Conservation (phyloP, 2,797 vertebrate species). For the Scolopax bukidnonensis region DNA sequence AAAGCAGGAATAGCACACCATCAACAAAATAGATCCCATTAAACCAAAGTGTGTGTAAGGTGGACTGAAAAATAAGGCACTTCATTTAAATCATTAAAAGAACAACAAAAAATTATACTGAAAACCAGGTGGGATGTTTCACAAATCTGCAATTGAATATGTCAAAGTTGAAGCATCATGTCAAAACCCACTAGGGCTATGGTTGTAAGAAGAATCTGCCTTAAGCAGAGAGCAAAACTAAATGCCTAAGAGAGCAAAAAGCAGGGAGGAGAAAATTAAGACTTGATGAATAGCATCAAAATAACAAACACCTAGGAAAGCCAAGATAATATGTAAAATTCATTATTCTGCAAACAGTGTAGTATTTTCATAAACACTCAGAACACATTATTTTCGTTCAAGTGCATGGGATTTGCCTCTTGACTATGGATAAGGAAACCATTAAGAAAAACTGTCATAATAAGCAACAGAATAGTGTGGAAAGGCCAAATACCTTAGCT, state of each 20-base stretch:
- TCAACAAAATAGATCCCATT: background rate
- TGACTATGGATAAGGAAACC: background rate
- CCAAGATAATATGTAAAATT: background rate
- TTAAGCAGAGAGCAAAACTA: background rate
- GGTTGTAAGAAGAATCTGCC: background rate
- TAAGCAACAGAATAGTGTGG: background rate
- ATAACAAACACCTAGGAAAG: background rate
- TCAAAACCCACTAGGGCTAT: background rate
- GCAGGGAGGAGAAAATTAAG: background rate
- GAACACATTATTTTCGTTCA: background rate
- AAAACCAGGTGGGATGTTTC: background rate
- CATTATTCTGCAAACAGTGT: background rate
- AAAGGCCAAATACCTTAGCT: background rate
- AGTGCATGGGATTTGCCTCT: background rate
- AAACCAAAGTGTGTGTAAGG: background rate
- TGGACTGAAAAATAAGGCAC: background rate
- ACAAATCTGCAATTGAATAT: background rate
- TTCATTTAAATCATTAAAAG: background rate
- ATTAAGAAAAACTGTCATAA: background rate
- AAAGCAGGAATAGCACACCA: background rate
- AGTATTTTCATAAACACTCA: background rate
- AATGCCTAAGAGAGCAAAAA: background rate
- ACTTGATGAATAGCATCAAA: background rate
- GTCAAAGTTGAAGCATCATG: background rate
- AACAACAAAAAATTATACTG: background rate